phyloP scores from a whole-genome alignment of 2,888 invertebrate genomes.

The Phyto melanocephala region DNA sequence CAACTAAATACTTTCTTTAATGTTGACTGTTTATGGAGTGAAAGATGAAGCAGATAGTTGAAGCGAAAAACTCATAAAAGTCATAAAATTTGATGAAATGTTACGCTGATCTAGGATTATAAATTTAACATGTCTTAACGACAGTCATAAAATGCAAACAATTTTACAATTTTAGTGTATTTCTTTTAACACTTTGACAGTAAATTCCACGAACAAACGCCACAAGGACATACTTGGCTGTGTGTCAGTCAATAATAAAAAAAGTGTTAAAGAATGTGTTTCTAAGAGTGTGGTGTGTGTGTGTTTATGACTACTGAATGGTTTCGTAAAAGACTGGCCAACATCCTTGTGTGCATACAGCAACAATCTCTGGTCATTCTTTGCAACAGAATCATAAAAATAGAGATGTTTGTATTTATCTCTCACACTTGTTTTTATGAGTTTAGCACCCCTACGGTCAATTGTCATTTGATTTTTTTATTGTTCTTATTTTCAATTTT shows the following conservation, averaged over 20 bases:
- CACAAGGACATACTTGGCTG: background rate
- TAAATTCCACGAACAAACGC: constrained; percentile 42
- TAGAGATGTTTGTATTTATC: constrained; percentile 26
- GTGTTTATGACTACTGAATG: constrained; percentile 46
- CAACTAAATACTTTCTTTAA: constrained; percentile 24
- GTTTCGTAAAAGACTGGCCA: constrained; percentile 7
- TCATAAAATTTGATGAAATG: constrained; percentile 51
- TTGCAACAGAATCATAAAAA: constrained; percentile 1
- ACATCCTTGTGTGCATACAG: constrained; percentile 14
- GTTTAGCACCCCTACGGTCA: constrained; percentile 46
- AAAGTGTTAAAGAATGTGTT: background rate
- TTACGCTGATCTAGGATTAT: constrained; percentile 23
- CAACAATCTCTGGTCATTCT: background rate
- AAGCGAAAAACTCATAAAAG: background rate
- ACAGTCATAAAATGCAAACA: constrained; percentile 29
- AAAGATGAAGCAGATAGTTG: background rate
- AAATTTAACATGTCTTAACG: constrained; percentile 36
- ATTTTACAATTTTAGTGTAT: background rate
- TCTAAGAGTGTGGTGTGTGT: background rate
- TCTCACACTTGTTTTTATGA: constrained; percentile 18
- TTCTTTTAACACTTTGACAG: constrained; percentile 55
- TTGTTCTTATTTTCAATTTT: background rate
- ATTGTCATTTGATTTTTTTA: constrained; percentile 29
- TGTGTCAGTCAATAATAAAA: background rate
- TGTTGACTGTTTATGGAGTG: background rate